Evolutionary conservation across 2,113 vertebrate genomes (phyloP).

Genomic region (Oreotragus oreotragus): DNA sequence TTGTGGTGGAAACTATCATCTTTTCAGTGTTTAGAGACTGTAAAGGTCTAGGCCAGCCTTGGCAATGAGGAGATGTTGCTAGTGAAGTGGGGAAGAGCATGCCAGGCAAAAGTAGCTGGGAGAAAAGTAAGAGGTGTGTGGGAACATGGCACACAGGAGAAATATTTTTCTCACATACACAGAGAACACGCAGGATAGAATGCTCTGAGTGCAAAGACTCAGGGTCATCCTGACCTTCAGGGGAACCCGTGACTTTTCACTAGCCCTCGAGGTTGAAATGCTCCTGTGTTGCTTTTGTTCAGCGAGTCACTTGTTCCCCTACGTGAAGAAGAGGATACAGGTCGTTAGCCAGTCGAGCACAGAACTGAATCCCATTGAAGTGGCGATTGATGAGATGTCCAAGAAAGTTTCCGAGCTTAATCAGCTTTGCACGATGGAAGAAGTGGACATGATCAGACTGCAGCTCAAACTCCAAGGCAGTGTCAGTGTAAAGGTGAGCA

Average conservation of each 20-base stretch:
- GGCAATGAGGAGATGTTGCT: background rate
- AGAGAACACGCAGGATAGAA: background rate
- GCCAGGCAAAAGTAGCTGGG: background rate
- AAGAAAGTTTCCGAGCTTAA: conserved; percentile 96
- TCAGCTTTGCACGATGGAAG: conserved; percentile 94
- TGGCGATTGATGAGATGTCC: conserved; percentile 99
- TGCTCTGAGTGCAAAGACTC: accelerated
- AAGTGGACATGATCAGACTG: conserved; percentile 98
- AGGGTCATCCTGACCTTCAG: background rate
- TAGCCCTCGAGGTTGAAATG: background rate
- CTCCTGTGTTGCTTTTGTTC: background rate
- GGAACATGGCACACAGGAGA: background rate
- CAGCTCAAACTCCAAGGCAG: conserved; percentile 99
- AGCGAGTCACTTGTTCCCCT: conserved; percentile 96
- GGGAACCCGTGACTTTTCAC: too few relatives aligned
- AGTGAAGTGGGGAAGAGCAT: background rate
- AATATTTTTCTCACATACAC: background rate
- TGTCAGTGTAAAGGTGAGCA: conserved; percentile 90
- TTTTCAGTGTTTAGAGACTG: background rate
- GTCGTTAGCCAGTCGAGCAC: conserved; percentile 95
- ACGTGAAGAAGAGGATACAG: conserved; percentile 96
- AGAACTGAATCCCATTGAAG: conserved; percentile 97
- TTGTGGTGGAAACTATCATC: background rate
- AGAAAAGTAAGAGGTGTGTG: background rate
- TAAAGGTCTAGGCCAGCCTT: background rate